Percentiles rank a stretch among this genome's conserved stretches.
phyloP scores from a whole-genome alignment of 2,113 vertebrate species.

The Pardalotus punctatus region DNA sequence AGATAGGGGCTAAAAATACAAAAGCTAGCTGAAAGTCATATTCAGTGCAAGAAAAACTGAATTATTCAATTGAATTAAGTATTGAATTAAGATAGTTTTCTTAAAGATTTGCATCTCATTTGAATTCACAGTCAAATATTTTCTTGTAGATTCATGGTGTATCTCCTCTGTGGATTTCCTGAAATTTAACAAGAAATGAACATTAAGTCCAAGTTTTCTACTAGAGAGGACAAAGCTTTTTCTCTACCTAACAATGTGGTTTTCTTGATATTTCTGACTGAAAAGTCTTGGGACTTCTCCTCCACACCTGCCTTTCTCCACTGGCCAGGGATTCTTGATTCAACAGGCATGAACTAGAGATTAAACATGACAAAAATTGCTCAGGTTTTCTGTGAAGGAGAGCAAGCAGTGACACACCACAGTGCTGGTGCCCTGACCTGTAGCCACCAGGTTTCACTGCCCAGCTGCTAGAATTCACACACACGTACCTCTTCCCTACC shows the following conservation, averaged over 20 bases:
- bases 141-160: background rate
- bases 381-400: background rate
- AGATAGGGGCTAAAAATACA: background rate
- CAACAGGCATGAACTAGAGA: background rate
- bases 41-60: background rate
- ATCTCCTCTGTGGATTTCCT: background rate
- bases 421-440: background rate
- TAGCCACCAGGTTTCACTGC: background rate
- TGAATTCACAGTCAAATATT: background rate
- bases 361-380: background rate
- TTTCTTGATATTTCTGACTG: background rate
- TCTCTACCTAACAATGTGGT: background rate
- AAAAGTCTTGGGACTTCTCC: background rate
- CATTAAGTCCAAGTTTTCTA: background rate
- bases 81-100: background rate
- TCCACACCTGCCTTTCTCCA: background rate
- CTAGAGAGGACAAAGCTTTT: background rate
- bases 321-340: background rate
- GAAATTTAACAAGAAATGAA: background rate
- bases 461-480: fast-evolving
- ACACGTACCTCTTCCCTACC: fast-evolving
- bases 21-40: background rate
- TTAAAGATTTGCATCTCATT: background rate
- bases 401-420: background rate
- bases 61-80: too few species aligned